Percentiles rank a stretch among this genome's conserved stretches.
Conservation (phyloP, 1,140 invertebrate species). For the Drosophila trapezifrons region DNA sequence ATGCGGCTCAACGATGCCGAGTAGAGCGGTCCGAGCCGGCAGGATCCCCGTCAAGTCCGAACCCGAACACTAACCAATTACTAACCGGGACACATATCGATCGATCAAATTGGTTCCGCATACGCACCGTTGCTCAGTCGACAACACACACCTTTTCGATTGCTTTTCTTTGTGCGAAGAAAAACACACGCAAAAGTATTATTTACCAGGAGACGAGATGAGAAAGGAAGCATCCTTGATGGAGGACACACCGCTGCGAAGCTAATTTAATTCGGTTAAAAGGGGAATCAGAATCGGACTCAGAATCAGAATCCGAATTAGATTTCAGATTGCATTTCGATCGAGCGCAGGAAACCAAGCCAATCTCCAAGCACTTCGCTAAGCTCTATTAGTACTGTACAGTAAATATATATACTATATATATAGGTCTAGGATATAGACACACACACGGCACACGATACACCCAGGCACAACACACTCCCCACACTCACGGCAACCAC, state of each 20-base stretch:
- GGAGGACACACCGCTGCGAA: constrained; percentile 11
- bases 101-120: constrained; percentile 52
- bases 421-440: constrained; percentile 66
- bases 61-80: constrained; percentile 41
- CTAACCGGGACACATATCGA: constrained; percentile 63
- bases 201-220: constrained; percentile 54
- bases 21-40: constrained; percentile 25
- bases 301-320: constrained; percentile 9
- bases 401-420: constrained; percentile 61
- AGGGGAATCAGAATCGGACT: constrained; percentile 20
- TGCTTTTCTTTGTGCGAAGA: constrained; percentile 32
- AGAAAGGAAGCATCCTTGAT: constrained; percentile 11
- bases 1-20: constrained; percentile 66
- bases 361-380: constrained; percentile 46
- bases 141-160: constrained; percentile 36
- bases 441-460: constrained; percentile 37
- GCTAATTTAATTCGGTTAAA: constrained; percentile 30
- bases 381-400: constrained; percentile 73
- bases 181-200: constrained; percentile 61
- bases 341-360: constrained; percentile 31
- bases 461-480: constrained; percentile 27
- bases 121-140: constrained; percentile 42
- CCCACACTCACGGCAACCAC: constrained; percentile 21
- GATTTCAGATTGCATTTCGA: constrained; percentile 48
- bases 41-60: constrained; percentile 1